Conservation (phyloP, 2,113 vertebrate species). For the Pluvialis apricaria region DNA sequence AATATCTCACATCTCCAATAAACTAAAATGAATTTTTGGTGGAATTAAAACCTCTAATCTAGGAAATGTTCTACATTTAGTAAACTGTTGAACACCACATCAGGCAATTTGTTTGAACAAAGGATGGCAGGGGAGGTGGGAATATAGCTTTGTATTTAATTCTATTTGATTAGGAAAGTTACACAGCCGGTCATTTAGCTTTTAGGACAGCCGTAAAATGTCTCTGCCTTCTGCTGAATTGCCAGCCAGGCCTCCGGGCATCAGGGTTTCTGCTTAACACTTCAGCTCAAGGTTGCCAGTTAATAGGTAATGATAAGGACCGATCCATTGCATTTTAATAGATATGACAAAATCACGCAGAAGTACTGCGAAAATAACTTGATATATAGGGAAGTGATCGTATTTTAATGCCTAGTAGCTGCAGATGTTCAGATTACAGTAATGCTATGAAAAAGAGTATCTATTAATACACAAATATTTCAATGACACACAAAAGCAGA, state of each 20-base stretch:
- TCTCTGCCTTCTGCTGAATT: neutral
- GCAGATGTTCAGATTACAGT: slow-evolving; percentile 36
- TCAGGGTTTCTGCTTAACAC: neutral
- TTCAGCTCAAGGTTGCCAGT: slow-evolving; percentile 34
- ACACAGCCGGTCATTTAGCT: neutral
- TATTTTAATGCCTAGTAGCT: slow-evolving; percentile 23
- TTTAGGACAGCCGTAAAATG: neutral
- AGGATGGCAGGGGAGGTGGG: neutral
- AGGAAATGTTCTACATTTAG: neutral
- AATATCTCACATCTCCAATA: neutral
- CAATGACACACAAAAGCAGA: slow-evolving; percentile 2
- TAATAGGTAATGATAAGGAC: slow-evolving; percentile 33
- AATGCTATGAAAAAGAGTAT: slow-evolving; percentile 42
- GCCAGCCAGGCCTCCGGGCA: neutral
- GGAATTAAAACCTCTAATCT: neutral
- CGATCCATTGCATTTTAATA: slow-evolving; percentile 26
- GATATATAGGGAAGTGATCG: slow-evolving; percentile 12
- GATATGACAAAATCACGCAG: neutral
- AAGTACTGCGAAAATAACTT: slow-evolving; percentile 3
- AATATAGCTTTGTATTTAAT: slow-evolving; percentile 6
- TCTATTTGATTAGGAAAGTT: neutral
- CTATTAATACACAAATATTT: slow-evolving; percentile 56
- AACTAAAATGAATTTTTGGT: neutral
- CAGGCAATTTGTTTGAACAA: neutral
- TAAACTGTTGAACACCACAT: neutral